Evolutionary conservation across 2,888 invertebrate species (phyloP).

Genomic region (Rhamnusium bicolor): DNA sequence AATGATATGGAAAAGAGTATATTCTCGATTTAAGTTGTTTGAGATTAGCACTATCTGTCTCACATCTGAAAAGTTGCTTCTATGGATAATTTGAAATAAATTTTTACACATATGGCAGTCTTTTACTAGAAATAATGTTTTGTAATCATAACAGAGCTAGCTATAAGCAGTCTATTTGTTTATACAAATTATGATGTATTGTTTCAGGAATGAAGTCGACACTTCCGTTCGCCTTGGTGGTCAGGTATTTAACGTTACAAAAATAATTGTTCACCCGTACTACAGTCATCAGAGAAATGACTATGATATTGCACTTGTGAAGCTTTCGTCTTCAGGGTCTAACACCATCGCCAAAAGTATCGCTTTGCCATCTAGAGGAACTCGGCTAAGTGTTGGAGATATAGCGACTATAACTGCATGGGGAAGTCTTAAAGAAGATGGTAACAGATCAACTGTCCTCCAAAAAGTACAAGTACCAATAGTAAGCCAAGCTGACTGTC

Average conservation of each 20-base stretch:
- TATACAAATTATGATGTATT: no score
- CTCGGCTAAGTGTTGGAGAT: constrained; percentile 19
- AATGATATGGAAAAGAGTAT: no score
- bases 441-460: constrained; percentile 28
- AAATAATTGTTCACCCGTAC: constrained; percentile 31
- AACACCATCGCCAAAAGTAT: neutral
- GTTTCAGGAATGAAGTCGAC: neutral
- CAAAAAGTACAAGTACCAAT: constrained; percentile 41
- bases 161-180: no score
- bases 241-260: constrained; percentile 34
- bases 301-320: constrained; percentile 42
- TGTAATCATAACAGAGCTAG: no score
- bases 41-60: no score
- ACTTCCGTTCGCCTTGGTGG: constrained; percentile 47
- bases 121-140: no score
- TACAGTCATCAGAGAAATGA: constrained; percentile 42
- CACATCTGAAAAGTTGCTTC: no score
- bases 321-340: neutral
- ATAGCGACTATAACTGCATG: constrained; percentile 40
- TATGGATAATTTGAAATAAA: no score
- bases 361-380: neutral
- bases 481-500: constrained; percentile 4
- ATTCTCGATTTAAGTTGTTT: no score
- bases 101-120: no score
- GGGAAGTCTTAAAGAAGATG: constrained; percentile 37